Base-by-base conservation (phyloP, 1,140 invertebrate genomes). In the Drosophila pallidifrons region DNA sequence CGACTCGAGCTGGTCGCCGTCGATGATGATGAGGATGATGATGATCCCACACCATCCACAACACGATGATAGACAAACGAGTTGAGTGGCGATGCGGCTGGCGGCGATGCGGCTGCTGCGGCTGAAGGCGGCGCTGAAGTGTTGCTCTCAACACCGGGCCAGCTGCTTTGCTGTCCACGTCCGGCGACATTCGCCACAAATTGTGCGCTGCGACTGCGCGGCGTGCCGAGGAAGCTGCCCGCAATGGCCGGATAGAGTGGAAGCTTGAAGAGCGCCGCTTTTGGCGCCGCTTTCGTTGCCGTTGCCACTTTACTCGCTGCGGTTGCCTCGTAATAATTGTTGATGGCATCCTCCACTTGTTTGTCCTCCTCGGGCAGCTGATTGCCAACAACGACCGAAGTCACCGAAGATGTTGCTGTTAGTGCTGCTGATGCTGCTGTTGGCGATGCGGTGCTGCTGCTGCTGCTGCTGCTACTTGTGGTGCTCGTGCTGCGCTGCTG, bases 61-160 rank as follows among this genome's bases (percentile, higher is more conserved):
- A 92, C 91, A 8, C 91, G 91, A 80, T 92, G 91, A 70, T 92
- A 92, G 4, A 91, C 83, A 49, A 92, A 92, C 1, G 90, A 91
- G 35, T 81, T 92, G 4, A 87, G 78, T 1, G 82, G 79, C 8
- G 85, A 76, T 8, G 72, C 20, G 4, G 55, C 20, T 3, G 55
- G 60, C 30, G 51, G n/a, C 41, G 20, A 13, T 7, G 69, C 20
- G 0, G 16, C 20, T 3, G 16, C 13, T 7, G 69, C 16, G 1
- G 20, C 20, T 3, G 55, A 13, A 5, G 55, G 60, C 30, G 51
- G n/a, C 47, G 20, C 25, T 7, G 69, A 13, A 3, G 43, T 63
- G 59, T 20, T 20, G 16, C 54, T 64, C 69, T 1, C 35, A 11
- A 10, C 30, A 57, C 11, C 20, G 11, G 35, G 45, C 81, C 81